Base-by-base conservation (phyloP, 92 coral and sea anemone genomes). In the Epizoanthus scotinus region DNA sequence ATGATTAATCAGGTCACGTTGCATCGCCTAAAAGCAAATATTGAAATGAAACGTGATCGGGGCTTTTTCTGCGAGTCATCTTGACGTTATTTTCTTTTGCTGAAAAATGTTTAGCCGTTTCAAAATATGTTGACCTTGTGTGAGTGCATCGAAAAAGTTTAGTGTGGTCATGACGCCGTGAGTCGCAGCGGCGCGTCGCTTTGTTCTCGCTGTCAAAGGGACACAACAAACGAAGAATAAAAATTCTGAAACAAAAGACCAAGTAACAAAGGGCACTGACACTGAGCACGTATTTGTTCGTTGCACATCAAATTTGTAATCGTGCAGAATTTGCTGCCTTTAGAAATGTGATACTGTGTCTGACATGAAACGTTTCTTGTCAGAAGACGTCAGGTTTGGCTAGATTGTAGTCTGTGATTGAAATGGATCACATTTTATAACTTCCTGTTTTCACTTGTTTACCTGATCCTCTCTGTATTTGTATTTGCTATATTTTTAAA, bases 1-100 rank as follows among this genome's bases (percentile, higher is more conserved):
- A 19, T 73, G 79, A 73, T 75, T 21, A 75, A 59, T 75, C 81
- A 59, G 67, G 40, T 75, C 81, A 75, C 81, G 81, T 75, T 36
- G 56, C 36, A 12, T 21, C 67, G 67, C 65, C 67, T 74, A 34
- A 75, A 7, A 36, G 68, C 21, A 75, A 75, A 75, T 38, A 75
- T 75, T 75, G 63, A 58, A 60, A 59, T 15, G 22, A 38, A 75
- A 59, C 81, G 49, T 38, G 61, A 67, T 29, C 68, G 38, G 42
- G 21, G 29, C 19, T 71, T 26, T 27, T 24, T 8, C 13, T 53
- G 78, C 28, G 55, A 36, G 68, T 29, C 38, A 34, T 58, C 20
- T 25, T 25, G 52, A 13, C 12, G 13, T 47, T 47, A 13, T 47
- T 14, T 47, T 47, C n/a, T 47, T 2, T 47, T 47, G 52, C 1